Base-by-base conservation (phyloP, 2,797 vertebrate species). In the Tympanoctomys barrerae region DNA sequence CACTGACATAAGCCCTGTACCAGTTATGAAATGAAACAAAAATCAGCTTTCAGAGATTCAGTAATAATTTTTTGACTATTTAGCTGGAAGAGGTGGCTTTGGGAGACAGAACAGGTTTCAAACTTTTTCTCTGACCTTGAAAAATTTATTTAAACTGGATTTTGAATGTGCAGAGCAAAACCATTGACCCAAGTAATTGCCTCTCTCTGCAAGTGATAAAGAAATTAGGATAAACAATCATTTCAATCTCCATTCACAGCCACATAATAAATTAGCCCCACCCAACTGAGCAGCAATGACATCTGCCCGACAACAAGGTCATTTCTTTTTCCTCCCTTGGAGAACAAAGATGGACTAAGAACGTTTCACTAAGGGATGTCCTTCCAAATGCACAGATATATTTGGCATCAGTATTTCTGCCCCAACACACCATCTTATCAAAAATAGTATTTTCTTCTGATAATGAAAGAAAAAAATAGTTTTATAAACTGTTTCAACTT, bases 81-180 rank as follows among this genome's bases (percentile, higher is more conserved):
- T 33, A 89, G 19, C 52, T 80, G 42, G n/a, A 79, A 79, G 33
- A 61, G 7, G 22, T n/a, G 19, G 10, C 57, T 62, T 57, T 46
- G 33, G 79, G 68, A 88, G 10, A n/a, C 33, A 73, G 52, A 73
- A 28, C 36, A 21, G 22, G 36, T 54, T 85, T 16, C 61, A 33
- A 21, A 1, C 39, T 21, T 94, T 33, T n/a, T 10, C 66, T 68
- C 64, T 57, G 54, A 8, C 83, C 68, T 68, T 92, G 31, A 81
- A 85, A 84, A 90, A 28, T 8, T 26, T 59, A 59, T 2, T n/a
- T 33, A 61, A n/a, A 21, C 54, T 26, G 78, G 28, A 86, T 31
- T 70, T 26, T 75, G 22, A 77, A 59, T 86, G 78, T 77, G 21
- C 12, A 90, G 31, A 90, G 62, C 62, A 90, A 81, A 79, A 36